Percentiles rank a stretch among this genome's conserved stretches.
Evolutionary conservation across 2,888 invertebrate genomes (phyloP).

Genomic region (Latheticus oryzae): DNA sequence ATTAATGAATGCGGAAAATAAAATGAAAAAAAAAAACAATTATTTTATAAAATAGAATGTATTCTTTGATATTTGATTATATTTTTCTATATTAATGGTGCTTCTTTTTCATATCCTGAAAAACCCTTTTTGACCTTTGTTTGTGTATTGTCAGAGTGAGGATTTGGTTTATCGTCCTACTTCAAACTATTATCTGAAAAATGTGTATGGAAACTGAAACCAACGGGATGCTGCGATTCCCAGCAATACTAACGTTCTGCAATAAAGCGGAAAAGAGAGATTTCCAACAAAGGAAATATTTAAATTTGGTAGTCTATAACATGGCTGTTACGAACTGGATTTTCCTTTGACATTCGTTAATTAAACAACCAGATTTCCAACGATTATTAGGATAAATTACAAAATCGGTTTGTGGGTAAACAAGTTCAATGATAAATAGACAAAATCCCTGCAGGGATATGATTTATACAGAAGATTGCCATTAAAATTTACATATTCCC

Average conservation of each 20-base stretch:
- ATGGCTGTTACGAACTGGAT: constrained; percentile 5
- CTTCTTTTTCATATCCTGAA: too few relatives aligned
- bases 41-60: too few relatives aligned
- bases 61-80: too few relatives aligned
- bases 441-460: constrained; percentile 34
- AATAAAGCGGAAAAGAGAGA: constrained; percentile 9
- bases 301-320: constrained; percentile 27
- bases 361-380: constrained; percentile 27
- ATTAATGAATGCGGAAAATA: too few relatives aligned
- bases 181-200: too few relatives aligned
- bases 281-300: constrained; percentile 23
- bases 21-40: too few relatives aligned
- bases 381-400: constrained; percentile 34
- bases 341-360: constrained; percentile 34
- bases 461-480: constrained; percentile 28
- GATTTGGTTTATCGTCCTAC: too few relatives aligned
- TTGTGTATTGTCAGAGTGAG: too few relatives aligned
- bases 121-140: too few relatives aligned
- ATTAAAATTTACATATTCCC: constrained; percentile 35
- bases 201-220: too few relatives aligned
- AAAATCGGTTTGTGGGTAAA: constrained; percentile 32
- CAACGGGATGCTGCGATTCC: too few relatives aligned
- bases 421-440: constrained; percentile 31
- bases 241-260: neutral
- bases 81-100: too few relatives aligned